Percentiles rank a stretch among this genome's conserved stretches.
Conservation (phyloP, 2,797 vertebrate species). For the Chloroceryle amazona region DNA sequence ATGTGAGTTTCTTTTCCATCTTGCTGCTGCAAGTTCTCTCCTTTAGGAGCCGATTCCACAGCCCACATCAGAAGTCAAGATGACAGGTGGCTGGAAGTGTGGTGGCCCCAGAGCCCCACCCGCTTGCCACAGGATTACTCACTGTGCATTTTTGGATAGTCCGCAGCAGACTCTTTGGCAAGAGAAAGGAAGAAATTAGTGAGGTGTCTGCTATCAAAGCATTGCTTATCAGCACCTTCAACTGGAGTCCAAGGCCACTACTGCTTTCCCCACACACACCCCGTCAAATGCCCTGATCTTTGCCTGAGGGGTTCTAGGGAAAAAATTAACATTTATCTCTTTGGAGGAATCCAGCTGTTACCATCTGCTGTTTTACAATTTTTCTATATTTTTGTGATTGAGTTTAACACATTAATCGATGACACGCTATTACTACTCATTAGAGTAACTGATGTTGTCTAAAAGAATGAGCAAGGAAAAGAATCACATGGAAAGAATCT, state of each 20-base stretch:
- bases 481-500: neutral
- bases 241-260: neutral
- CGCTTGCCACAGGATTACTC: neutral
- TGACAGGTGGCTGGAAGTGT: neutral
- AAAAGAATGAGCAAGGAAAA: neutral
- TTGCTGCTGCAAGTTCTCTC: neutral
- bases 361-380: neutral
- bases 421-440: neutral
- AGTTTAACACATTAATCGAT: neutral
- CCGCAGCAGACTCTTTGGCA: neutral
- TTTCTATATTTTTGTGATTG: neutral
- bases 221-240: neutral
- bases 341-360: neutral
- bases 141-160: neutral
- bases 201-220: neutral
- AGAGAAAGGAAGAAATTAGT: neutral
- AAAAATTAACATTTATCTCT: neutral
- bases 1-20: neutral
- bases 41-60: rapidly evolving
- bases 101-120: neutral
- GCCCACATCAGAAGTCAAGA: rapidly evolving
- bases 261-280: rapidly evolving
- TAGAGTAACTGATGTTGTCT: neutral
- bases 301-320: neutral
- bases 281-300: neutral